These are phyloP conservation scores for Gopherus evgoodei DNA, from an alignment of 2,113 vertebrate species.

Conservation along the genomic window DNA sequence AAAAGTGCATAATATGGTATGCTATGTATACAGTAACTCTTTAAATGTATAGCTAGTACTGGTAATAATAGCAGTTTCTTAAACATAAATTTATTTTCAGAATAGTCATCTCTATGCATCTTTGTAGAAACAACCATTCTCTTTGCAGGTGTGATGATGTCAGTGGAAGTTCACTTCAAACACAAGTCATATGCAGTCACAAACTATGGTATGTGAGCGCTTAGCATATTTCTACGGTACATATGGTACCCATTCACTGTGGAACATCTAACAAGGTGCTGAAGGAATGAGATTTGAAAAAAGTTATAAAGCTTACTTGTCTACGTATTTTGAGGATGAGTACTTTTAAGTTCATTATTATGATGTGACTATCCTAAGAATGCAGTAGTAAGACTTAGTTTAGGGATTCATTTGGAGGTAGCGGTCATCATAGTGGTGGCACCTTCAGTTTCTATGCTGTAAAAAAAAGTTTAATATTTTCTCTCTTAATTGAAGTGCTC, in stretches of 20 bases:
- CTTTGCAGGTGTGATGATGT: background rate
- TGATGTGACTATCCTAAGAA: background rate
- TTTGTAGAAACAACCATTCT: background rate
- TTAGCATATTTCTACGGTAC: background rate
- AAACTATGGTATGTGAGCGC: background rate
- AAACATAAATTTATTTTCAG: background rate
- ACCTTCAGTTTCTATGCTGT: accelerated
- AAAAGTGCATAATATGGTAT: accelerated
- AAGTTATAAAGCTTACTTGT: background rate
- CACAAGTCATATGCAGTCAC: background rate
- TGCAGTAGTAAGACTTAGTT: background rate
- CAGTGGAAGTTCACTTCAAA: background rate
- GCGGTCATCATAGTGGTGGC: background rate
- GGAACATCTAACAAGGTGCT: background rate
- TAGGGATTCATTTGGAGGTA: background rate
- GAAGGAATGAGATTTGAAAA: slow-evolving; percentile 17
- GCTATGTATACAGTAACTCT: background rate
- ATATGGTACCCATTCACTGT: background rate
- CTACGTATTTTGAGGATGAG: background rate
- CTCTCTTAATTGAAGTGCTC: background rate
- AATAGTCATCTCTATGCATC: background rate
- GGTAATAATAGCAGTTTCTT: background rate
- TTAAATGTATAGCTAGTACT: background rate
- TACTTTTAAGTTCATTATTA: background rate
- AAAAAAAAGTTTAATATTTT: background rate